Conservation (phyloP, 1,140 invertebrate species). For the Uloborus diversus region DNA sequence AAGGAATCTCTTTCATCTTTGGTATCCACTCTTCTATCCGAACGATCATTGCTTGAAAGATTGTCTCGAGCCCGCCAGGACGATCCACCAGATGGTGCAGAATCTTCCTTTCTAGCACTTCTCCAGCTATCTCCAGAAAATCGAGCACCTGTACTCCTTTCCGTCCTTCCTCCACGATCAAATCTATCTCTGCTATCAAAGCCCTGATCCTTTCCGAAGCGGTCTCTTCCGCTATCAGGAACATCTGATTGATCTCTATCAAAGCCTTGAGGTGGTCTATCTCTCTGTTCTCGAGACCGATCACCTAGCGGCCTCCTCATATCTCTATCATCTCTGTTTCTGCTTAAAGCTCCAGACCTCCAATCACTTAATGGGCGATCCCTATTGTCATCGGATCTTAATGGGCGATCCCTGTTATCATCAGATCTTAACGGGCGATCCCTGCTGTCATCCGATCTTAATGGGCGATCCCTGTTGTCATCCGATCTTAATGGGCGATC, state of each 20-base stretch:
- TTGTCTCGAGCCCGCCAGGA: conserved; percentile 14
- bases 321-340: conserved; percentile 24
- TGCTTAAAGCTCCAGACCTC: background rate
- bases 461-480: too few relatives aligned
- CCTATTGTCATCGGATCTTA: background rate
- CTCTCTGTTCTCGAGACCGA: background rate
- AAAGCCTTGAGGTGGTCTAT: background rate
- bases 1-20: conserved; percentile 6
- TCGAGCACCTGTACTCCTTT: background rate
- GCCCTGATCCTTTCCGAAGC: background rate
- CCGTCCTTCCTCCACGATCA: background rate
- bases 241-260: background rate
- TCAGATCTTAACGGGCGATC: background rate
- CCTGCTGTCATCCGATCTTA: background rate
- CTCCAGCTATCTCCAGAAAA: background rate
- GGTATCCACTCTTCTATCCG: conserved; percentile 5
- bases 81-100: background rate
- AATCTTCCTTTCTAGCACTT: background rate
- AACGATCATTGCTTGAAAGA: background rate
- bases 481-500: too few relatives aligned
- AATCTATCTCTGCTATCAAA: conserved; percentile 3
- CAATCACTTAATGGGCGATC: conserved; percentile 1
- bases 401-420: background rate
- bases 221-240: background rate
- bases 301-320: background rate